Evolutionary conservation across 2,113 vertebrate species (phyloP), one percentile per base, ranked within the genome.

Genomic region (Gila orcuttii): DNA sequence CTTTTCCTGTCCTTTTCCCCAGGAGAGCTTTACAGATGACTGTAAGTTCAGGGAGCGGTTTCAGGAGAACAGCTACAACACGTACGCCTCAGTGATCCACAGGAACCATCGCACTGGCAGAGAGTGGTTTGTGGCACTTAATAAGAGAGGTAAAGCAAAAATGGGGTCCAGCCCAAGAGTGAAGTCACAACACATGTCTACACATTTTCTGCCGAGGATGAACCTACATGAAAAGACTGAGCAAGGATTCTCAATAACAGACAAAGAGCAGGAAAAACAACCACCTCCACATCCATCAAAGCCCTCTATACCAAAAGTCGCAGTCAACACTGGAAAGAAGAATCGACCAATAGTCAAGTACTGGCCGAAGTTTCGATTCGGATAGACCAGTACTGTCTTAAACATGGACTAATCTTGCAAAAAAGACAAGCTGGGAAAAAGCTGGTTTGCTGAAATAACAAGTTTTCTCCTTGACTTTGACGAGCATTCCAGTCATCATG

Each of bases 31-130:
- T 93, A 95, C 96, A 0, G 96, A 96, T 0, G 98, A 99, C 89
- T 99, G 98, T 91, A 97, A 96, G 81, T 99, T 99, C 93, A 95
- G 96, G 86, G 98, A 99, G 88, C 93, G 98, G 23, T 99, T 99
- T 93, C 98, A 99, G 92, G 98, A 99, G 93, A 99, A 99, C 96
- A 97, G 98, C 92, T 99, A 99, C 91, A 99, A 99, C 92, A 99
- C 98, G 0, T 99, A 99, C 0, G 96, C 98, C 82, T 99, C 98
- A 0, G 96, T 96, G 0, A 90, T 95, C 55, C 95, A 99, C 90
- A 93, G 91, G 91, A 97, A 96, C 90, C 96, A 93, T 0, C 92
- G 95, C 80, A 96, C 96, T 0, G 97, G 97, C 0, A 95, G 97
- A 0, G 95, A 96, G 78, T 99, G 98, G 98, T 99, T 96, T 0